Evolutionary conservation across 2,888 invertebrate genomes (phyloP).

Genomic region (Notodonta dromedarius): DNA sequence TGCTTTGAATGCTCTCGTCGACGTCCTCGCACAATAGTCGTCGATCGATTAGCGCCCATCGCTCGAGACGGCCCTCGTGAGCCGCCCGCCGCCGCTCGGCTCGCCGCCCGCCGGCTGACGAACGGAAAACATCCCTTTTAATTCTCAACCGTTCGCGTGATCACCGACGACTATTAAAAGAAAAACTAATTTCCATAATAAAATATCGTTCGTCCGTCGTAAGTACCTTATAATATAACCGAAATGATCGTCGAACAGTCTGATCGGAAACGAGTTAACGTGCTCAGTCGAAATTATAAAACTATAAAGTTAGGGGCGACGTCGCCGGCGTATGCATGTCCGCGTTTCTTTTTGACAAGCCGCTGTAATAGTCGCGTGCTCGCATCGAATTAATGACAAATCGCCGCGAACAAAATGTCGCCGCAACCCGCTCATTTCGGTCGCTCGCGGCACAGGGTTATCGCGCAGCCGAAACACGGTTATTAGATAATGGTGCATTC

Average conservation of each 20-base stretch:
- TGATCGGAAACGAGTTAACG: conserved; percentile 79
- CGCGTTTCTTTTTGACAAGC: conserved; percentile 76
- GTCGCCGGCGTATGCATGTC: conserved; percentile 75
- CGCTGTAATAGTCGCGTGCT: conserved; percentile 79
- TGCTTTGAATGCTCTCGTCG: conserved; percentile 64
- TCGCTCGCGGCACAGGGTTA: conserved; percentile 62
- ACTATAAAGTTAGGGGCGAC: conserved; percentile 78
- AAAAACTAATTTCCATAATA: conserved; percentile 81
- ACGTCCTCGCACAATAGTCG: conserved; percentile 60
- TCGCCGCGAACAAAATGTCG: conserved; percentile 71
- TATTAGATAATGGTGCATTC: conserved; percentile 79
- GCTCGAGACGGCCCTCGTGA: conserved; percentile 34
- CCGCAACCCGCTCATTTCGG: conserved; percentile 77
- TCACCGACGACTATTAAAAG: conserved; percentile 73
- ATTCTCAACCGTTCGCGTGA: conserved; percentile 70
- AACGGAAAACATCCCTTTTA: conserved; percentile 71
- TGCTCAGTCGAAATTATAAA: conserved; percentile 78
- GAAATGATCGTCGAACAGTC: conserved; percentile 64
- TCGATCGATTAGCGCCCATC: conserved; percentile 73
- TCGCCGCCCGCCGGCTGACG: conserved; percentile 26
- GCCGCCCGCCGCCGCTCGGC: conserved; percentile 1
- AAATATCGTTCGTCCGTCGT: conserved; percentile 59
- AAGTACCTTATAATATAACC: conserved; percentile 43
- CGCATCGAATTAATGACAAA: conserved; percentile 77
- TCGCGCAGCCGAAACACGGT: conserved; percentile 69